Evolutionary conservation across 2,113 vertebrate species (phyloP).

Genomic region (Laticauda laticaudata): DNA sequence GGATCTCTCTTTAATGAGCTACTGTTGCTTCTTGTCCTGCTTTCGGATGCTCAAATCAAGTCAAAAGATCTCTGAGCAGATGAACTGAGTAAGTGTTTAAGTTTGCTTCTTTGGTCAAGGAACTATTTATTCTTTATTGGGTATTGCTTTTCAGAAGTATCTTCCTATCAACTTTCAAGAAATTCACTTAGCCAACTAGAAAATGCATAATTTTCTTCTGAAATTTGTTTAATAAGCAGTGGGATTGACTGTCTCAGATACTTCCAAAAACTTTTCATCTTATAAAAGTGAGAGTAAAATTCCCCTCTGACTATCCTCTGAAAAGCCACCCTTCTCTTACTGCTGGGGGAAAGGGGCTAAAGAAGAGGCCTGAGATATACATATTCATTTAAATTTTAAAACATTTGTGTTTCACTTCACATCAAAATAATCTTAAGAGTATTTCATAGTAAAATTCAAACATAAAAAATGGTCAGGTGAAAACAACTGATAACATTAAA

Average conservation of each 20-base stretch:
- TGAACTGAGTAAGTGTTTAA: neutral
- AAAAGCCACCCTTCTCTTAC: neutral
- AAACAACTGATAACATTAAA: neutral
- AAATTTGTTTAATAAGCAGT: neutral
- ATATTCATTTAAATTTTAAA: neutral
- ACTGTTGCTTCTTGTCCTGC: neutral
- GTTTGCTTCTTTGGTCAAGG: neutral
- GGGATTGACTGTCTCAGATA: neutral
- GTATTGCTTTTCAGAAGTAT: neutral
- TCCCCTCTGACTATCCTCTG: neutral
- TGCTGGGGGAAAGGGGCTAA: too few relatives aligned
- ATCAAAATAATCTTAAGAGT: neutral
- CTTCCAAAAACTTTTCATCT: neutral
- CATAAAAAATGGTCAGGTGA: neutral
- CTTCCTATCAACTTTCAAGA: neutral
- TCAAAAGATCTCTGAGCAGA: neutral
- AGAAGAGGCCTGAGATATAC: too few relatives aligned
- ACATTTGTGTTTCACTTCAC: neutral
- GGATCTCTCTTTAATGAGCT: neutral
- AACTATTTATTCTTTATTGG: too few relatives aligned
- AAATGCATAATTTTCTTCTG: neutral
- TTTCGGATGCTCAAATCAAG: neutral
- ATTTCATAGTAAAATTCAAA: neutral
- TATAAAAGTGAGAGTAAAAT: neutral
- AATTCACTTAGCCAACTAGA: neutral